Evolutionary conservation across 2,888 invertebrate species (phyloP).

Genomic region (Drosophila nigricruria): DNA sequence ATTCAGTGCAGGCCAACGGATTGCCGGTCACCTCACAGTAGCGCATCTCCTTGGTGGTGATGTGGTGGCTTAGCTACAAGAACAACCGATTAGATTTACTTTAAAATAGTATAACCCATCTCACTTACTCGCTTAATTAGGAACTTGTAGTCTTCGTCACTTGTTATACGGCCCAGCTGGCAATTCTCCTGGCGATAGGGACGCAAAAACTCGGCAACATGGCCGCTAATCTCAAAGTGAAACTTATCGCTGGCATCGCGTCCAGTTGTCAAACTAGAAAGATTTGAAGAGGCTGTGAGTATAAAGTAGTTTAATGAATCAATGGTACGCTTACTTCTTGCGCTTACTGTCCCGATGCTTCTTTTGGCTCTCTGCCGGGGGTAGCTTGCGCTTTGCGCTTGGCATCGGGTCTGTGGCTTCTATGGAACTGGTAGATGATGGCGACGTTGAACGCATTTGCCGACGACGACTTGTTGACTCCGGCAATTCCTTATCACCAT

Average conservation of each 20-base stretch:
- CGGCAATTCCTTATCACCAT: slow-evolving; percentile 10
- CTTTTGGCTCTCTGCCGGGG: slow-evolving; percentile 27
- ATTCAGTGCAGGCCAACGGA: slow-evolving; percentile 62
- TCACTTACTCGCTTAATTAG: slow-evolving; percentile 60
- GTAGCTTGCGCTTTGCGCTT: slow-evolving; percentile 52
- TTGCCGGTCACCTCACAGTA: slow-evolving; percentile 64
- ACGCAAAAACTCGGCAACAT: slow-evolving; percentile 66
- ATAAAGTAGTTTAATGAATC: neutral
- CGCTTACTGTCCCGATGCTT: slow-evolving; percentile 51
- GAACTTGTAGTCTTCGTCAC: slow-evolving; percentile 91
- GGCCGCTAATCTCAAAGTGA: slow-evolving; percentile 66
- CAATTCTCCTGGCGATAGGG: slow-evolving; percentile 95
- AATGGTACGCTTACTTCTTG: slow-evolving; percentile 20
- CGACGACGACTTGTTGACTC: slow-evolving; percentile 16
- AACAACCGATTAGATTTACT: neutral
- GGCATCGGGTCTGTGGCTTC: slow-evolving; percentile 12
- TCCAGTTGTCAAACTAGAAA: slow-evolving; percentile 32
- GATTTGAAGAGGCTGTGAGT: neutral
- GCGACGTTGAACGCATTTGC: slow-evolving; percentile 3
- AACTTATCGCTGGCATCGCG: slow-evolving; percentile 61
- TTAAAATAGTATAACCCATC: neutral
- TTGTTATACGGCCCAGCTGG: slow-evolving; percentile 92
- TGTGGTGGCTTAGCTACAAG: slow-evolving; percentile 62
- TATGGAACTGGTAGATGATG: neutral
- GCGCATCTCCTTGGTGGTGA: slow-evolving; percentile 69